Base-by-base conservation (phyloP, 2,888 invertebrate species). In the Cremastinae sp. region DNA sequence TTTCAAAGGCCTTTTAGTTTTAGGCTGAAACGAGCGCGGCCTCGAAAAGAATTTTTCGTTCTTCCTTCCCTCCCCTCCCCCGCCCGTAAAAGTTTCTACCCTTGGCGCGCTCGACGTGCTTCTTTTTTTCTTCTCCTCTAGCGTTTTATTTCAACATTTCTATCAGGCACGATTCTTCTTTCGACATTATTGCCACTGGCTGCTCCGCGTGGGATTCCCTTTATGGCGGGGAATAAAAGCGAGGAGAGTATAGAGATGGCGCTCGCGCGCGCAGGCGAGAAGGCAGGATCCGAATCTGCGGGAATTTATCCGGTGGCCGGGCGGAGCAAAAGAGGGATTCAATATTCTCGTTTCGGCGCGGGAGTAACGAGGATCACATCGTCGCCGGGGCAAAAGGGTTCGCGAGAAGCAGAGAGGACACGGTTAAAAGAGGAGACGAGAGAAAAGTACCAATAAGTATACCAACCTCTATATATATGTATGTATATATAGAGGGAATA, bases 1-100 rank as follows among this genome's bases (percentile, higher is more conserved):
- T 49, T 38, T 38, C 38, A 47, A 58, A 68, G 58, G 58, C 49
- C 16, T 68, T 68, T 68, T 58, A 34, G 66, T 56, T 58, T 68
- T 47, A 58, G 58, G 45, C 66, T 45, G 54, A 12, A 56, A 45
- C 54, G 45, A 66, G 18, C 20, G 34, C 68, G 49, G 49, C 56
- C 56, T 56, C 20, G 20, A 66, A 47, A 66, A 68, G 45, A 45
- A 14, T 49, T 49, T 62, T 62, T 12, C 62, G 20, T 20, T 18
- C 49, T 62, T 62, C 49, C 20, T 36, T 58, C 36, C 36, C 14
- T 22, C 2, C 36, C 14, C n/a, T 8, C 54, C 8, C 36, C 36
- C 28, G 28, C 28, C n/a, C n/a, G 28, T 5, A 28, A 28, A 14
- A 36, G 58, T 58, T 47, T 58, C 68, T 38, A n/a, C n/a, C n/a